A percentile compares a stretch with the other conserved stretches of the same genome.
Conservation (phyloP, 1,140 invertebrate species). For the Marisa cornuarietis region DNA sequence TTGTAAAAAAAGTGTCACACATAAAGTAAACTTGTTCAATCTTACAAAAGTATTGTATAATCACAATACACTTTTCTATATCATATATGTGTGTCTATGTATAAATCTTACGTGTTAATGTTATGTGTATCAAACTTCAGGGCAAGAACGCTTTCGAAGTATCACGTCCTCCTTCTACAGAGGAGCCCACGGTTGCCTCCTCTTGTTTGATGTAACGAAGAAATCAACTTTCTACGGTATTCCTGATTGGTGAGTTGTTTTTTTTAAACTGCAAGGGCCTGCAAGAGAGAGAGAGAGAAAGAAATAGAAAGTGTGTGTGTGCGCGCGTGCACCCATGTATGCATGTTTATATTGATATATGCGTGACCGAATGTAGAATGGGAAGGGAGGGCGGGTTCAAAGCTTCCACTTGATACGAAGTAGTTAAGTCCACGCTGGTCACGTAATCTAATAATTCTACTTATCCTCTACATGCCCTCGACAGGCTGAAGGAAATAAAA, state of each 20-base stretch:
- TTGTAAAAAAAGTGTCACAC: not conserved
- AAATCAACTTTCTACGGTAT: conserved; percentile 35
- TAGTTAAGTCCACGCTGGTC: not conserved
- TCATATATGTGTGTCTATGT: not conserved
- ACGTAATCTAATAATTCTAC: not conserved
- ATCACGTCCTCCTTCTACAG: conserved; percentile 61
- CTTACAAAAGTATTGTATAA: no score
- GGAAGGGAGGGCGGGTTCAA: not conserved
- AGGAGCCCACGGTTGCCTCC: conserved; percentile 39
- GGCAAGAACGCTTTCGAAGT: conserved; percentile 83
- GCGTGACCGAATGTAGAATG: not conserved
- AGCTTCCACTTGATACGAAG: not conserved
- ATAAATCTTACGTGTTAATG: not conserved
- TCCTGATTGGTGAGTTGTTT: conserved; percentile 34
- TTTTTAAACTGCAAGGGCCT: not conserved
- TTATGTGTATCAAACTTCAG: conserved; percentile 68
- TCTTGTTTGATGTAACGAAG: conserved; percentile 44
- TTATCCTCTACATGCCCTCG: not conserved
- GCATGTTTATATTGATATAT: not conserved
- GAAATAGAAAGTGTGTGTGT: no score
- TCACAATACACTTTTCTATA: not conserved
- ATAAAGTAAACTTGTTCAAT: not conserved
- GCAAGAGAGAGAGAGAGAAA: not conserved
- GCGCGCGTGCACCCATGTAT: not conserved
- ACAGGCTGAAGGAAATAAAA: conserved; percentile 7